Conservation (phyloP, 2,888 invertebrate genomes). For the Drosophila recens region DNA sequence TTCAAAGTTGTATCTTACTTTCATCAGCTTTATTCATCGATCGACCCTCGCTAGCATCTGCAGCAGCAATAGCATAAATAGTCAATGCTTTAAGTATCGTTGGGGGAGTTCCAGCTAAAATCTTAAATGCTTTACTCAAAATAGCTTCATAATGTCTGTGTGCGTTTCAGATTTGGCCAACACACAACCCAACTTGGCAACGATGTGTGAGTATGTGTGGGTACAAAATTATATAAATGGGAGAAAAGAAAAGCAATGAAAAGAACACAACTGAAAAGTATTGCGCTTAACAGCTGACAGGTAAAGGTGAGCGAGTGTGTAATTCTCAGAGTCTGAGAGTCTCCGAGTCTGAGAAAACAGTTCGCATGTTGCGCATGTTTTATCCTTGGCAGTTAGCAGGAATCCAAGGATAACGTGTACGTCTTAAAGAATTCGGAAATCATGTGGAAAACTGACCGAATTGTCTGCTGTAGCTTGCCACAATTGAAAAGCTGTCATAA, state of each 20-base stretch:
- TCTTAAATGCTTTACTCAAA: constrained; percentile 73
- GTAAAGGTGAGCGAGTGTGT: constrained; percentile 2
- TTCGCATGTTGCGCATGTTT: constrained; percentile 4
- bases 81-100: constrained; percentile 56
- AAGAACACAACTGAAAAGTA: constrained; percentile 23
- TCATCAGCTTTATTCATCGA: too few relatives aligned
- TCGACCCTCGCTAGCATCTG: constrained; percentile 17
- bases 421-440: constrained; percentile 21
- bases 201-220: constrained; percentile 13
- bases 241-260: constrained; percentile 2
- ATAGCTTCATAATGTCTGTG: constrained; percentile 76
- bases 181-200: constrained; percentile 23
- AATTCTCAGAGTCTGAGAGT: too few relatives aligned
- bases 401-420: neutral
- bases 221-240: constrained; percentile 3
- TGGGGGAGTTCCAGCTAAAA: constrained; percentile 61
- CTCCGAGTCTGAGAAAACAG: constrained; percentile 6
- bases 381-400: constrained; percentile 11
- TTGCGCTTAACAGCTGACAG: constrained; percentile 34
- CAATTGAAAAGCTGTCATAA: constrained; percentile 18
- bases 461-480: constrained; percentile 10
- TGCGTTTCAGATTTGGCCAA: constrained; percentile 61
- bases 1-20: neutral
- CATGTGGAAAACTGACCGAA: constrained; percentile 20
- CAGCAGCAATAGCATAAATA: constrained; percentile 32